These are phyloP conservation scores for Magallana nippona DNA, from an alignment of 2,888 invertebrate species.

Conservation along the genomic window DNA sequence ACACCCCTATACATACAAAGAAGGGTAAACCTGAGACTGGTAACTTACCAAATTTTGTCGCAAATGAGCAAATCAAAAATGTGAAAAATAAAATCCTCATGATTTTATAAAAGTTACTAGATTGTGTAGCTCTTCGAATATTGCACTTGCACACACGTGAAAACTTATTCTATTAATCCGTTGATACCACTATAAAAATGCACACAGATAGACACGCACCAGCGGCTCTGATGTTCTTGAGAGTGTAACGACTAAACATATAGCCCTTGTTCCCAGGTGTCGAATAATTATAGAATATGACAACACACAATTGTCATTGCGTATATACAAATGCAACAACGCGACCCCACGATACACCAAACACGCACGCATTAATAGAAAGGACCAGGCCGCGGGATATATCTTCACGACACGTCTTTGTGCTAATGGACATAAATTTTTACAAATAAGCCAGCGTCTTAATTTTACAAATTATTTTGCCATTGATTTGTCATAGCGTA, in stretches of 20 bases:
- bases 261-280: conserved; percentile 3
- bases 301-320: conserved; percentile 22
- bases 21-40: neutral
- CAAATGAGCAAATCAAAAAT: neutral
- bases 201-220: conserved; percentile 15
- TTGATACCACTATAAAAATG: neutral
- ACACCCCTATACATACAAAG: neutral
- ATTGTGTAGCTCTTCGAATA: too few relatives aligned
- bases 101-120: too few relatives aligned
- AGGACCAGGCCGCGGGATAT: conserved; percentile 5
- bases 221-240: conserved; percentile 3
- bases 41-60: neutral
- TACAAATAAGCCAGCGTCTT: neutral
- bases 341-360: neutral
- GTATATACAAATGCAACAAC: neutral
- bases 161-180: neutral
- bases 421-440: conserved; percentile 8
- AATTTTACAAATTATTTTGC: conserved; percentile 23
- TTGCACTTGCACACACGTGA: neutral
- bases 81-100: neutral
- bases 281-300: conserved; percentile 34
- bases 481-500: conserved; percentile 1
- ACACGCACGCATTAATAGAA: neutral
- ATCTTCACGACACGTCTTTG: conserved; percentile 20
- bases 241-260: conserved; percentile 25